Conservation (phyloP, 2,113 vertebrate genomes). For the Gymnorhina tibicen region DNA sequence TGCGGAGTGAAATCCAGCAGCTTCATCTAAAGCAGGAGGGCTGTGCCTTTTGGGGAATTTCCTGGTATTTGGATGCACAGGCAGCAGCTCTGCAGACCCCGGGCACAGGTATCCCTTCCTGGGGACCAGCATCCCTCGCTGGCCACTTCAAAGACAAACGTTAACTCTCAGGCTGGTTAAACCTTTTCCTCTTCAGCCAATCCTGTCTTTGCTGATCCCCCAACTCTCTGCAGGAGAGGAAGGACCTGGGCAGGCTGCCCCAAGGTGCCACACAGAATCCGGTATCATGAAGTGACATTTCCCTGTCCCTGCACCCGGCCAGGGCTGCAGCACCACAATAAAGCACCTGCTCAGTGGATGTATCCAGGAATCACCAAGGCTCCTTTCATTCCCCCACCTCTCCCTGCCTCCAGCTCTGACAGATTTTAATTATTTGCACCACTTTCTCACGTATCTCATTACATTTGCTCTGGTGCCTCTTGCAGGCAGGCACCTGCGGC, state of each 20-base stretch:
- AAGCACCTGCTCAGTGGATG: neutral
- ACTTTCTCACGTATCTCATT: neutral
- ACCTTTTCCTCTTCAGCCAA: neutral
- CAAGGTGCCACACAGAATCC: fast-evolving
- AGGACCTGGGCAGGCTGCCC: neutral
- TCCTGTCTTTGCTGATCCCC: neutral
- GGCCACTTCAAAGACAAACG: fast-evolving
- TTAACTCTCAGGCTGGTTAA: fast-evolving
- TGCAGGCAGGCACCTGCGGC: fast-evolving
- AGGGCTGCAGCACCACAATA: fast-evolving
- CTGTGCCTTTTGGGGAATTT: fast-evolving
- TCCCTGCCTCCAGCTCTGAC: neutral
- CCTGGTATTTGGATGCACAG: fast-evolving
- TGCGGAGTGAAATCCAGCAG: fast-evolving
- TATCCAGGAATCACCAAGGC: neutral
- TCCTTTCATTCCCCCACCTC: neutral
- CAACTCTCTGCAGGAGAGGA: neutral
- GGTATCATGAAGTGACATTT: neutral
- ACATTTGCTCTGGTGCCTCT: neutral
- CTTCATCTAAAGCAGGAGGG: fast-evolving
- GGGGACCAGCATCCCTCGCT: neutral
- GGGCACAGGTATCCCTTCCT: neutral
- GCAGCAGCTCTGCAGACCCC: neutral
- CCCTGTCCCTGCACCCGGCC: neutral
- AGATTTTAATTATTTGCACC: neutral